Percentiles rank a stretch among this genome's conserved stretches.
Evolutionary conservation across 2,113 vertebrate species (phyloP).

Genomic region (Pagrus major): DNA sequence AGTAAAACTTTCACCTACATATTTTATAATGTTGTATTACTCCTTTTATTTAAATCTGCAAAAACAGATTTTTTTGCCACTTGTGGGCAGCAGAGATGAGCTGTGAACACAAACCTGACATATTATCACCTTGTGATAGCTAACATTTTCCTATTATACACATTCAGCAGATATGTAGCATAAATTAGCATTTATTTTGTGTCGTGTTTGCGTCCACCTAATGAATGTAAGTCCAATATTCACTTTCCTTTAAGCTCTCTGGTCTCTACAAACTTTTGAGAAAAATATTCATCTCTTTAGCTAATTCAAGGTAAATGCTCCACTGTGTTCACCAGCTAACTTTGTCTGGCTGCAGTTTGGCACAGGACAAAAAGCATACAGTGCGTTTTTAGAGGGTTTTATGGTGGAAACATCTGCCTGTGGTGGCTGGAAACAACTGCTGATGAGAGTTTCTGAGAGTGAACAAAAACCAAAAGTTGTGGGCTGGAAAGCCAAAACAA

Average conservation of each 20-base stretch:
- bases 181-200: not conserved
- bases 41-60: too few relatives aligned
- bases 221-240: too few relatives aligned
- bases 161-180: not conserved
- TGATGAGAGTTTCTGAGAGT: not conserved
- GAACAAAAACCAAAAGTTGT: not conserved
- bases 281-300: not conserved
- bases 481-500: not conserved
- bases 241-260: not conserved
- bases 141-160: not conserved
- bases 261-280: not conserved
- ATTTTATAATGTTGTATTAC: too few relatives aligned
- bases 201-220: too few relatives aligned
- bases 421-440: not conserved
- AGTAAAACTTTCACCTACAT: too few relatives aligned
- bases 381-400: not conserved
- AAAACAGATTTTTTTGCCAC: not conserved
- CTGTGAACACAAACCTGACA: not conserved
- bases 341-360: not conserved
- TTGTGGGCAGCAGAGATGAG: not conserved
- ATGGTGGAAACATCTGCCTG: not conserved
- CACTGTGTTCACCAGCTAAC: not conserved
- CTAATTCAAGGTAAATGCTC: not conserved
- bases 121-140: not conserved
- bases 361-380: not conserved